Evolutionary conservation across 2,797 vertebrate genomes (phyloP).

Genomic region (Pipistrellus nathusii): DNA sequence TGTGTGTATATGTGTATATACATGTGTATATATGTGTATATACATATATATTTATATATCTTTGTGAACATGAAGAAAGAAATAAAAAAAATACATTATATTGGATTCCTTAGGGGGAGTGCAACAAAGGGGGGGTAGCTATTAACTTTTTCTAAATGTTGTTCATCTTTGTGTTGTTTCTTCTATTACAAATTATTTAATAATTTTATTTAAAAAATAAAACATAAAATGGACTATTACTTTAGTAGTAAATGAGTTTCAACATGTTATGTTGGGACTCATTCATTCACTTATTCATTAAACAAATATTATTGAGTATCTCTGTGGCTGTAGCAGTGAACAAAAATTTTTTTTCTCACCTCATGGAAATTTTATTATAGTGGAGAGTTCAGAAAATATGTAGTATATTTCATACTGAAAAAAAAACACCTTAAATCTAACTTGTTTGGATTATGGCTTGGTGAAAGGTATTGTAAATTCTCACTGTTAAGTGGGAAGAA

Average conservation of each 20-base stretch:
- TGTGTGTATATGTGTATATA: not conserved
- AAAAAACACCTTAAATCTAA: not conserved
- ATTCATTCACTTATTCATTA: not conserved
- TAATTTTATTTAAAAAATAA: not conserved
- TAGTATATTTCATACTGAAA: not conserved
- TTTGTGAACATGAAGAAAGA: not conserved
- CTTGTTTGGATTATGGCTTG: not conserved
- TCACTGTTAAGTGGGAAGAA: conserved; percentile 8
- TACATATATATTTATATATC: not conserved
- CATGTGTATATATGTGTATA: not conserved
- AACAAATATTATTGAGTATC: not conserved
- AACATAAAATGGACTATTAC: not conserved
- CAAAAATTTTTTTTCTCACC: not conserved
- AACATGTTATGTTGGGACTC: not conserved
- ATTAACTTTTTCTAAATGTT: not conserved
- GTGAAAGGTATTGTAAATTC: not conserved
- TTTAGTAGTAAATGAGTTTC: not conserved
- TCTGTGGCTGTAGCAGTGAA: not conserved
- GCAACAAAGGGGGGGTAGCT: not conserved
- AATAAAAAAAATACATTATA: not conserved
- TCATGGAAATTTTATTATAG: not conserved
- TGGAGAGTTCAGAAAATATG: not conserved
- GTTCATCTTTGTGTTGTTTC: not conserved
- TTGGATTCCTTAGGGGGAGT: not conserved
- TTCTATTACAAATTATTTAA: not conserved